Evolutionary conservation across 2,113 vertebrate genomes (phyloP), one percentile per base, ranked within the genome.

Genomic region (Clarias magur): DNA sequence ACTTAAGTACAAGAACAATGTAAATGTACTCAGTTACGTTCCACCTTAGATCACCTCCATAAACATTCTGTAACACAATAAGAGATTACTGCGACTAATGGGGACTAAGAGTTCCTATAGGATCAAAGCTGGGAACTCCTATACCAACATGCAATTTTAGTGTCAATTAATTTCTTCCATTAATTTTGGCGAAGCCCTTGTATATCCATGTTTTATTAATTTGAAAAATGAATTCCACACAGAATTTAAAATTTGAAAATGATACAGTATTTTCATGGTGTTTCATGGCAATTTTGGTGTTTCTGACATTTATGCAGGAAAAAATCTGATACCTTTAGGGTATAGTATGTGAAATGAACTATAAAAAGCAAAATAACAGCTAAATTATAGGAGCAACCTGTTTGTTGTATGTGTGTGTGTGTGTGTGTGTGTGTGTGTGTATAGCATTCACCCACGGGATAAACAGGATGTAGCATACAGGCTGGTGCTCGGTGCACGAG

Each of bases 391-490:
- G 17, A 23, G 70, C 10, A 72, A 72, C 34, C 17, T 8, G 48
- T 42, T 5, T 59, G 3, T 59, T 38, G 34, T 38, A 3, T 38
- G 1, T 38, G 34, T 38, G 34, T 38, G 21, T 38, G 8, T 79
- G 25, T 27, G 13, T 82, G 48, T 79, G 34, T 78, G 25, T 59
- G 25, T 34, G 5, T 34, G 42, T 82, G 48, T 85, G 30, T 86
- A 7, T 79, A 99, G 97, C 11, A 93, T 98, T 89, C 97, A 99
- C 87, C 97, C 97, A 5, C 90, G 96, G 25, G 95, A 97, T 92
- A 99, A 99, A 89, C 95, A 96, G 93, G 96, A 94, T 0, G 96
- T 99, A 38, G 97, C 96, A 0, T 93, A 92, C 63, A 93, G 97
- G 56, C 91, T 99, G 91, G 92, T 94, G 6, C 73, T 98, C 80